These are phyloP conservation scores for Sinocyclocheilus anshuiensis DNA, from an alignment of 2,113 vertebrate species.

Conservation along the genomic window DNA sequence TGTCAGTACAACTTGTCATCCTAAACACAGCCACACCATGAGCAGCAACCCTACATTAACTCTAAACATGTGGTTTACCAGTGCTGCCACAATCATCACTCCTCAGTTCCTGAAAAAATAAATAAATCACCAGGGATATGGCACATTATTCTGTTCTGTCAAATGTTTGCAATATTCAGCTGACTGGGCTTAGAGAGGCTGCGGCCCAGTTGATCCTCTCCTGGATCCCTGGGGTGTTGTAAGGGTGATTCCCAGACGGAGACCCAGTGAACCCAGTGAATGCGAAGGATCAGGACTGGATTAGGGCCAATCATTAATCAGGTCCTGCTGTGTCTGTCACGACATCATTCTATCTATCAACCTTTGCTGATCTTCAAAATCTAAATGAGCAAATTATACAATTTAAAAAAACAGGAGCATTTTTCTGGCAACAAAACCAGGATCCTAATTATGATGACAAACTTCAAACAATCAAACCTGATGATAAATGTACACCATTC, in stretches of 20 bases:
- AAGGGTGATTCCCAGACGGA: conserved; percentile 18
- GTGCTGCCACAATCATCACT: conserved; percentile 44
- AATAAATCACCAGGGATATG: not conserved
- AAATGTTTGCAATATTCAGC: not conserved
- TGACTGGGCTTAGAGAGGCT: not conserved
- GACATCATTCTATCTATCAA: not conserved
- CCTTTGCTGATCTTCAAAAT: not conserved
- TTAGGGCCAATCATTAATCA: conserved; percentile 41
- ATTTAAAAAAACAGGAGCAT: not conserved
- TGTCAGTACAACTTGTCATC: not conserved
- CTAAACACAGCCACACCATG: not conserved
- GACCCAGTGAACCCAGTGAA: not conserved
- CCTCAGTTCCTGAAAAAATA: conserved; percentile 29
- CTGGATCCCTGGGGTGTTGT: not conserved
- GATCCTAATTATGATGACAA: too few relatives aligned
- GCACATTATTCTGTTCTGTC: not conserved
- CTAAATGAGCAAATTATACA: not conserved
- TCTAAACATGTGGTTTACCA: conserved; percentile 32
- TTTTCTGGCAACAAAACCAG: too few relatives aligned
- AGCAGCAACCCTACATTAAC: conserved; percentile 47
- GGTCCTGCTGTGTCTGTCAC: conserved; percentile 18
- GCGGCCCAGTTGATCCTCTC: too few relatives aligned
- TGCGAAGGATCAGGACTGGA: conserved; percentile 27
- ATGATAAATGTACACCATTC: not conserved
- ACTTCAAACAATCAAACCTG: not conserved